Conservation (phyloP, 2,113 vertebrate species). For the Crotalus tigris region DNA sequence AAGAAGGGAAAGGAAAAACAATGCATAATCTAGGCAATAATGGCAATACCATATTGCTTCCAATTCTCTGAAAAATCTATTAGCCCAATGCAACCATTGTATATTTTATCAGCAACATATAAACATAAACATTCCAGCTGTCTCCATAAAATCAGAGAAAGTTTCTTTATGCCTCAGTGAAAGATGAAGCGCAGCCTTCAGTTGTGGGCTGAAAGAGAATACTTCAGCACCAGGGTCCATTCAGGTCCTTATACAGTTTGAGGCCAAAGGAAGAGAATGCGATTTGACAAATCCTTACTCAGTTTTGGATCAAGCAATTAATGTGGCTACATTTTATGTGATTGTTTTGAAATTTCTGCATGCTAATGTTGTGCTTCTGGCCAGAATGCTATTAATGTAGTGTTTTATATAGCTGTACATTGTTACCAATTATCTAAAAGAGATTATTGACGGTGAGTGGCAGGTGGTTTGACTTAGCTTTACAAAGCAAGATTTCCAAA, state of each 20-base stretch:
- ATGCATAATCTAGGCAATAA: not conserved
- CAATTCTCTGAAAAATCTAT: not conserved
- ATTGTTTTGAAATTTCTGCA: slow-evolving; percentile 1
- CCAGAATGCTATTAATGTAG: not conserved
- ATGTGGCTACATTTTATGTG: slow-evolving; percentile 13
- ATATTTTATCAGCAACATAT: not conserved
- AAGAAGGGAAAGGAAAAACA: not conserved
- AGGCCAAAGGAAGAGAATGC: slow-evolving; percentile 29
- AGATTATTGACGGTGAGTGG: not conserved
- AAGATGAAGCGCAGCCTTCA: not conserved
- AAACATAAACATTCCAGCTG: not conserved
- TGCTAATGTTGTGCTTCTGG: slow-evolving; percentile 13
- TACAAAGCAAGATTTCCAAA: slow-evolving; percentile 5
- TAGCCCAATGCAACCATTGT: not conserved
- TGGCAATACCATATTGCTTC: not conserved
- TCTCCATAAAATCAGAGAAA: not conserved
- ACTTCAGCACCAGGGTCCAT: not conserved
- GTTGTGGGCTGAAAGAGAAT: slow-evolving; percentile 20
- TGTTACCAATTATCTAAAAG: not conserved
- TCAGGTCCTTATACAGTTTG: slow-evolving; percentile 40
- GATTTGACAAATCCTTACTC: slow-evolving; percentile 39
- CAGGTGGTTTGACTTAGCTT: not conserved
- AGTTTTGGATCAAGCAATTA: slow-evolving; percentile 34
- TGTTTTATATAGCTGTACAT: not conserved
- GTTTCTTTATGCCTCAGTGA: not conserved